Conservation (phyloP, 2,113 vertebrate genomes). For the Cygnus atratus region DNA sequence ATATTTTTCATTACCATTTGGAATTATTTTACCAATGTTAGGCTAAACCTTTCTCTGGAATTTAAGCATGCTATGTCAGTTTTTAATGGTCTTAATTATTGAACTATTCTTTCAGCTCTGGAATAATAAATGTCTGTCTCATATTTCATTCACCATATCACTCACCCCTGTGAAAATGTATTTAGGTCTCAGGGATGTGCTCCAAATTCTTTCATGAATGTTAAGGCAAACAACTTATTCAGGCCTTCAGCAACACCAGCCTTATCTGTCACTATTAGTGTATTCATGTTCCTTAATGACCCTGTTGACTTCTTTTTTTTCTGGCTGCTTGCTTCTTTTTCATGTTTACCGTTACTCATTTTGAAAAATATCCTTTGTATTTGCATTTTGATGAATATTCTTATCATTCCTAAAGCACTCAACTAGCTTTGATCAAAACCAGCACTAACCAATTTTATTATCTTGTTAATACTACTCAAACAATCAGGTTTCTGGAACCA, state of each 20-base stretch:
- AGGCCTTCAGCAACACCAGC: not conserved
- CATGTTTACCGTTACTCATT: not conserved
- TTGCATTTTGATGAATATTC: not conserved
- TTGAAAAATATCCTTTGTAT: not conserved
- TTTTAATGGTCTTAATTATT: not conserved
- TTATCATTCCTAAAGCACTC: not conserved
- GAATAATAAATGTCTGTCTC: not conserved
- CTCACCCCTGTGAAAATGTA: not conserved
- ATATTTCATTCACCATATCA: not conserved
- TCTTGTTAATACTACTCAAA: not conserved
- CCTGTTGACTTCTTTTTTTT: not conserved
- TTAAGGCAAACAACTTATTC: not conserved
- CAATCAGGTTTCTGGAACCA: not conserved
- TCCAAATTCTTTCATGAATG: not conserved
- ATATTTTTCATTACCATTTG: not conserved
- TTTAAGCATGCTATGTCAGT: not conserved
- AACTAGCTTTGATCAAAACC: not conserved
- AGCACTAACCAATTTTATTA: not conserved
- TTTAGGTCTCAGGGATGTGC: not conserved
- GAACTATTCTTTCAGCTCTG: not conserved
- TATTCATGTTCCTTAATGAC: not conserved
- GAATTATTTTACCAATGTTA: not conserved
- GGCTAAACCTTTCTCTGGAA: not conserved
- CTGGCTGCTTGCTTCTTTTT: not conserved
- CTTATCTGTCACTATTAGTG: not conserved